Base-by-base conservation (phyloP, 2,797 vertebrate species). In the Eulemur mongoz region DNA sequence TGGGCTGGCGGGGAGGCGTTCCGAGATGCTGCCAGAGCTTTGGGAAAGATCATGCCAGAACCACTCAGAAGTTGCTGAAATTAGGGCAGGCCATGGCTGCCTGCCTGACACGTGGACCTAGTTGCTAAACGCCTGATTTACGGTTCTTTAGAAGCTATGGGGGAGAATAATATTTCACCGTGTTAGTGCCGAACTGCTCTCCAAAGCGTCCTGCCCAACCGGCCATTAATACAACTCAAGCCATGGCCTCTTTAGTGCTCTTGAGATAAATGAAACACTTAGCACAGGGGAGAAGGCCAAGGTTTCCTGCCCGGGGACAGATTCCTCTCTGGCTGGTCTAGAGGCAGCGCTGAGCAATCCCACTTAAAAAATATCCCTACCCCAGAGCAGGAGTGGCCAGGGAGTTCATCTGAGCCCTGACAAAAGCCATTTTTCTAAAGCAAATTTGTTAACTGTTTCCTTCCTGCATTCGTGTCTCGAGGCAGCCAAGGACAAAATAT, bases 1-100 rank as follows among this genome's bases (percentile, higher is more conserved):
- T 0, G 7, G 54, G 63, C 59, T 13, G 38, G 40, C 0, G 27
- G 40, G 63, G 22, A 11, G 3, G 22, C 0, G 0, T 35, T 52
- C 67, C 17, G 9, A 30, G 27, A 2, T 8, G 61, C 57, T 2
- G 35, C 17, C 59, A 13, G 65, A 61, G 78, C 65, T 52, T 7
- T 3, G 5, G 83, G 63, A 65, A 59, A 10, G 63, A 32, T 45
- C 63, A 10, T 18, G 27, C 65, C 14, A 4, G 45, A 35, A 75
- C 73, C 50, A 50, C 61, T 32, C 18, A 8, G n/a, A 38, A 35
- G 80, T 4, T 22, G 23, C 94, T 79, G 94, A 81, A 48, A 25
- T 65, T 30, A 20, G 83, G 40, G 83, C 79, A 89, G 70, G 81
- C 57, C 13, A 0, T 45, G 69, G 91, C 91, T 73, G 87, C 69